Base-by-base conservation (phyloP, 2,888 invertebrate genomes). In the Cheilosia variabilis region DNA sequence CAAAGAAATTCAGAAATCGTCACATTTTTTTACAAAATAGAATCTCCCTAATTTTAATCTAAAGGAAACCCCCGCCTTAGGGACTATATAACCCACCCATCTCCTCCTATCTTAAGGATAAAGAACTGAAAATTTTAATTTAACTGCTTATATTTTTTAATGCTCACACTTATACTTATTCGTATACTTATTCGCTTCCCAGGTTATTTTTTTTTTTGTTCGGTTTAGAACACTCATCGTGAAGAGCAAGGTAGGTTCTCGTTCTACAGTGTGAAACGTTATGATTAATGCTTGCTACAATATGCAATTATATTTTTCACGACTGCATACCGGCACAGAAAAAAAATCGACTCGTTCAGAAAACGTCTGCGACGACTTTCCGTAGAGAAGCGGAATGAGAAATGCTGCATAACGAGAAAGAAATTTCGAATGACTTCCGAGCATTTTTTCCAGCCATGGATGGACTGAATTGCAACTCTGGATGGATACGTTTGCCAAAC, bases 221-320 rank as follows among this genome's bases (percentile, higher is more conserved):
- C 37, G 13, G 37, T 13, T 13, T 4, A 13, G 4, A 17, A 15
- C 15, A 45, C 45, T 45, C 17, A 7, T 45, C 45, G 17, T 17
- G 7, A 45, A 45, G n/a, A 45, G 47, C 17, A 10, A 10, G 55
- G 4, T 37, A 57, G 34, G 10, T 57, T 22, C 19, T 57, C 19
- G 10, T 57, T 22, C 19, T 57, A 24, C 22, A 43, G 60, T 24
- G 41, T 43, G 24, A 60, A 17, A 60, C 60, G 24, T 24, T 43
- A 41, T 24, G 60, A 60, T 60, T 24, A 22, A 60, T 22, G 15
- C 7, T 10, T 58, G 22, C 60, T 24, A 41, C 22, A 58, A 43
- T 9, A 19, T 52, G 52, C 34, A 65, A 52, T 9, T 13, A 37
- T n/a, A 65, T 65, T 65, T 15, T n/a, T 34, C 34, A 19, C 5